Conservation (phyloP, 2,797 vertebrate species). For the Myotis daubentonii region DNA sequence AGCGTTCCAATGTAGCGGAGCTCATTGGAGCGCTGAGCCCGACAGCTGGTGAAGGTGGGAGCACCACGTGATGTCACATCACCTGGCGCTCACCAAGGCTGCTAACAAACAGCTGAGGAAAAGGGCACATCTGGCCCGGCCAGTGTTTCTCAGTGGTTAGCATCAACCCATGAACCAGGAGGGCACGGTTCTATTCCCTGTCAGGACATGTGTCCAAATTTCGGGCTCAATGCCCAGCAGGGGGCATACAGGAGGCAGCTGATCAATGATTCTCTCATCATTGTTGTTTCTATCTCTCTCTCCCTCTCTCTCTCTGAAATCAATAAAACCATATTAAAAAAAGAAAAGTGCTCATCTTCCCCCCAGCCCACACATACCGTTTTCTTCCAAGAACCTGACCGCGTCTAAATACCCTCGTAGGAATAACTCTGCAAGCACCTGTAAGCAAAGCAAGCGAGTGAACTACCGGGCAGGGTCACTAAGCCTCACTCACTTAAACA, state of each 20-base stretch:
- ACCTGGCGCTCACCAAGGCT: rapidly evolving
- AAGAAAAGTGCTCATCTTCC: rapidly evolving
- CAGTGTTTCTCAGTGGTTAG: too few relatives aligned
- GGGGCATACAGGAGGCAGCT: too few relatives aligned
- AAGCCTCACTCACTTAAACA: rapidly evolving
- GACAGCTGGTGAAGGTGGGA: rapidly evolving
- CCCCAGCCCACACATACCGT: slow-evolving; percentile 86
- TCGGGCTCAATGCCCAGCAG: too few relatives aligned
- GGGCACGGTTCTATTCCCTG: too few relatives aligned
- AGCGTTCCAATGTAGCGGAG: rapidly evolving
- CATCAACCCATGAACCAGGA: too few relatives aligned
- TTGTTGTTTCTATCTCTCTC: too few relatives aligned
- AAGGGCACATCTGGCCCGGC: rapidly evolving
- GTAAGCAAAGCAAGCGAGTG: slow-evolving; percentile 61
- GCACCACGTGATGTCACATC: rapidly evolving
- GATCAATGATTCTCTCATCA: too few relatives aligned
- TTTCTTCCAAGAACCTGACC: slow-evolving; percentile 91
- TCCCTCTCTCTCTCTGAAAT: too few relatives aligned
- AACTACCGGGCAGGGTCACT: not conserved
- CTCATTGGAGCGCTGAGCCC: rapidly evolving
- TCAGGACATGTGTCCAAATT: too few relatives aligned
- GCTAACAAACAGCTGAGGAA: rapidly evolving
- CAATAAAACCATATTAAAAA: too few relatives aligned
- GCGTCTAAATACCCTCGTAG: slow-evolving; percentile 94
- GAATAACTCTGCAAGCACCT: slow-evolving; percentile 93